A percentile compares a stretch with the other conserved stretches of the same genome.
phyloP scores from a whole-genome alignment of 2,113 vertebrate species.

The Dunckerocampus dactyliophorus region DNA sequence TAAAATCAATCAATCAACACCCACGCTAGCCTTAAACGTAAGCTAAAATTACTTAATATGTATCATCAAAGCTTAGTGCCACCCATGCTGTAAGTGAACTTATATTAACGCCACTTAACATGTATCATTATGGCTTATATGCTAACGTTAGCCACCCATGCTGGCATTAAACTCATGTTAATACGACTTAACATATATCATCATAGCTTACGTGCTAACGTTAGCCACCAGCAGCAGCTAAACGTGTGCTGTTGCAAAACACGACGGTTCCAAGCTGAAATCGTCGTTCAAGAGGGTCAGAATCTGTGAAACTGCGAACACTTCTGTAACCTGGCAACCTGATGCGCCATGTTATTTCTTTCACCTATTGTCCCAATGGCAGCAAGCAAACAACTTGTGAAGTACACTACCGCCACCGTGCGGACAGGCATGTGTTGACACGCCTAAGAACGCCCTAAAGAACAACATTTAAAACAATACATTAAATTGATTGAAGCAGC shows the following conservation, averaged over 20 bases:
- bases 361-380: background rate
- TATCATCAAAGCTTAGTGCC: no score
- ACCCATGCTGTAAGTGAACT: no score
- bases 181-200: background rate
- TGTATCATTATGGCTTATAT: background rate
- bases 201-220: constrained; percentile 5
- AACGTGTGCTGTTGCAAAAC: background rate
- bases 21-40: no score
- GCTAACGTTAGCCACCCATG: background rate
- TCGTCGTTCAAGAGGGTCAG: background rate
- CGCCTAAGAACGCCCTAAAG: no score
- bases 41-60: no score
- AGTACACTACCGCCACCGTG: background rate
- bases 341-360: background rate
- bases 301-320: background rate
- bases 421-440: background rate
- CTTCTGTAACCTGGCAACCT: constrained; percentile 2
- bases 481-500: no score
- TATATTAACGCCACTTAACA: no score
- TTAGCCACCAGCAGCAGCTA: background rate
- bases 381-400: background rate
- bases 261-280: background rate
- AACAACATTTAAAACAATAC: no score
- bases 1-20: no score
- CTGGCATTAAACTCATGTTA: background rate